phyloP scores from a whole-genome alignment of 2,797 vertebrate genomes.

The Esox lucius region DNA sequence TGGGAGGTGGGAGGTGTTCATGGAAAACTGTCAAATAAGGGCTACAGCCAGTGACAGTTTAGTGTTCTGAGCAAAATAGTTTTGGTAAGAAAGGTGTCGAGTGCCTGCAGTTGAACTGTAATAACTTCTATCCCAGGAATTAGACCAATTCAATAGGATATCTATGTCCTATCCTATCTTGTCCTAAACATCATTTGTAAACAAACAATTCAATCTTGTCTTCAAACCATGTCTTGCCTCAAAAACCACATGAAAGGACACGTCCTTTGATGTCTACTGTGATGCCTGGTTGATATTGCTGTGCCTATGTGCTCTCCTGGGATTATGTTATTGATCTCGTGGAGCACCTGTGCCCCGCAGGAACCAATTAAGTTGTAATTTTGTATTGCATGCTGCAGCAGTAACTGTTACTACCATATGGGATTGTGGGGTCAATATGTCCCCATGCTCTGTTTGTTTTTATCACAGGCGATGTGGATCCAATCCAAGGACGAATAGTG shows the following conservation, averaged over 20 bases:
- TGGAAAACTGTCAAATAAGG: too few species aligned
- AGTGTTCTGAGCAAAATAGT: too few species aligned
- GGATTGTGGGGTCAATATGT: background rate
- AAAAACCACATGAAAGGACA: constrained; percentile 1
- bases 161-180: background rate
- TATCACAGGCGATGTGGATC: constrained; percentile 52
- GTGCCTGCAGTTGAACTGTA: too few species aligned
- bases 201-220: background rate
- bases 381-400: constrained; percentile 30
- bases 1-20: too few species aligned
- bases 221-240: background rate
- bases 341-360: constrained; percentile 18
- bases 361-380: constrained; percentile 31
- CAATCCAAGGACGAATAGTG: constrained; percentile 67
- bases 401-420: constrained; percentile 9
- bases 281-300: constrained; percentile 5
- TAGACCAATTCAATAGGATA: too few species aligned
- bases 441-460: background rate
- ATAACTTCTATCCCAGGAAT: too few species aligned
- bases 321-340: constrained; percentile 46
- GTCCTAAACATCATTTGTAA: background rate
- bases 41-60: too few species aligned
- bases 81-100: too few species aligned
- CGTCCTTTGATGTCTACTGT: background rate
- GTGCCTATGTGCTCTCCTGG: constrained; percentile 20